Base-by-base conservation (phyloP, 92 coral and sea anemone genomes). In the Siderastrea siderea region DNA sequence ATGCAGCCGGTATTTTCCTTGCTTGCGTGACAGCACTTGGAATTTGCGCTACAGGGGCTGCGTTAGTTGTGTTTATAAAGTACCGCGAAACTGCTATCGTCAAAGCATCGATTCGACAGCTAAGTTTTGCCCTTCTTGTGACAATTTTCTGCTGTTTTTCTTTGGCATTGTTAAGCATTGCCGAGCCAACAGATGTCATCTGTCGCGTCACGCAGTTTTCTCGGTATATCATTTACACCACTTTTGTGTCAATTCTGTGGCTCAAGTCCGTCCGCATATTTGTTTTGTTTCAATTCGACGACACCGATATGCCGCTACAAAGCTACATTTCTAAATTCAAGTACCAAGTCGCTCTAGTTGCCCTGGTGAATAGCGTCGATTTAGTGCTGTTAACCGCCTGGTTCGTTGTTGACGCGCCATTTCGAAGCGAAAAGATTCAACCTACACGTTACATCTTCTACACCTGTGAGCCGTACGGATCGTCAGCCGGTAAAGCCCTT, bases 221-320 rank as follows among this genome's bases (percentile, higher is more conserved):
- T 59, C 92, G 95, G 7, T 92, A 76, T 49, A 62, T 80, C 45
- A 84, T 92, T 38, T 92, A 88, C 88, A 84, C 95, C 5, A 84
- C 90, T 3, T 84, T 75, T 59, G 90, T 88, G 64, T 78, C 95
- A 2, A 88, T 88, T 44, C 87, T 92, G 84, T 92, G 90, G 81
- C 57, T 92, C 14, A 92, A 92, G 49, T 87, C 95, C 74, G 76
- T 88, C 83, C 92, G 87, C 57, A 88, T 92, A 7, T 92, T 92
- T 69, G 87, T 78, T 71, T 70, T 92, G 48, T 92, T 90, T 6
- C 88, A 87, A 70, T 1, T 82, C 47, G 68, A 82, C 68, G 45
- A 12, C 77, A 14, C 78, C 55, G 53, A 46, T n/a, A 70, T 70
- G 69, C 59, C 70, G 2, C 47, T 57, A 6, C 86, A 82, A 57